phyloP scores from a whole-genome alignment of 2,113 vertebrate species.

The Bubo blakistoni region DNA sequence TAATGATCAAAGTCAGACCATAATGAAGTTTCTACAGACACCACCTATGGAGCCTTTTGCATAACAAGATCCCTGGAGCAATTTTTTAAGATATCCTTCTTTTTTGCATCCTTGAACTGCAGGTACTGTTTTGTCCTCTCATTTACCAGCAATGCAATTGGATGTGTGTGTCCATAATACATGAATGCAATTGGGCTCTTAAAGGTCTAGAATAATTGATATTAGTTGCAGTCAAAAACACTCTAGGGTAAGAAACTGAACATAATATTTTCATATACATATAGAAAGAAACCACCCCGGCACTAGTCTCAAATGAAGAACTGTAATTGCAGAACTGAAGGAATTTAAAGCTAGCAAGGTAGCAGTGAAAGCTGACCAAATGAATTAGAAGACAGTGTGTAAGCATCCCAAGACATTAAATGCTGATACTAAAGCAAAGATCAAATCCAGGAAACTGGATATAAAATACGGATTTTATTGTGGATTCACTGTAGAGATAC shows the following conservation, averaged over 20 bases:
- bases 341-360: not conserved
- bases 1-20: not conserved
- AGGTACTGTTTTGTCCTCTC: not conserved
- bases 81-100: not conserved
- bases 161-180: not conserved
- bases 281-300: not conserved
- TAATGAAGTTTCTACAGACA: not conserved
- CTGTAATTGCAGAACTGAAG: not conserved
- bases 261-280: not conserved
- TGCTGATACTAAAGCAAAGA: not conserved
- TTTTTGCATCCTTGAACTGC: not conserved
- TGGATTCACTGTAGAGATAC: not conserved
- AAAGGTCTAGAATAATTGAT: not conserved
- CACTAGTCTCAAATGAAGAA: not conserved
- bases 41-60: not conserved
- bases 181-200: not conserved
- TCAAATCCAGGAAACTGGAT: not conserved
- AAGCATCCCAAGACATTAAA: not conserved
- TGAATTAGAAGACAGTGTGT: not conserved
- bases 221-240: not conserved
- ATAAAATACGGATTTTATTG: not conserved
- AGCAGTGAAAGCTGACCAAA: not conserved
- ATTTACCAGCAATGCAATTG: not conserved
- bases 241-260: not conserved
- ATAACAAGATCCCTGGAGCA: not conserved